phyloP scores from a whole-genome alignment of 1,140 invertebrate genomes.

The Pemphigus obesinymphae region DNA sequence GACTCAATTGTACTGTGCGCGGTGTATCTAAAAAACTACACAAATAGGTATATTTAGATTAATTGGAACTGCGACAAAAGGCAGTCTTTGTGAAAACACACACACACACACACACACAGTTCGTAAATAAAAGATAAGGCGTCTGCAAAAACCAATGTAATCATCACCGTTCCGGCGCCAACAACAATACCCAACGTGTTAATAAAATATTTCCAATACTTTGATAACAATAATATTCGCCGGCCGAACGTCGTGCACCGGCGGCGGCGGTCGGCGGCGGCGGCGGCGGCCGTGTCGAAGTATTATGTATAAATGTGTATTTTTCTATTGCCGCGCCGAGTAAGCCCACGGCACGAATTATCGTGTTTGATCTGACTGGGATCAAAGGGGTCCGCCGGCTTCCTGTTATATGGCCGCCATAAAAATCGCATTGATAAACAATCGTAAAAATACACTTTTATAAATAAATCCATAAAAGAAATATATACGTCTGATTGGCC shows the following conservation, averaged over 20 bases:
- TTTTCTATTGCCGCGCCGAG: not conserved
- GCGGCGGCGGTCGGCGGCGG: not conserved
- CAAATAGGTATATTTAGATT: not conserved
- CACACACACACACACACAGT: too few species aligned
- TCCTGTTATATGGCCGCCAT: conserved; percentile 38
- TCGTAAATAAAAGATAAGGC: not conserved
- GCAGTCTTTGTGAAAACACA: not conserved
- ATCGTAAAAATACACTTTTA: conserved; percentile 41
- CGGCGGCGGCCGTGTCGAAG: not conserved
- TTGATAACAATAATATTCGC: not conserved
- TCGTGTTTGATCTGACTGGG: conserved; percentile 39
- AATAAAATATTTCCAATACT: not conserved
- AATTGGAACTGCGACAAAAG: not conserved
- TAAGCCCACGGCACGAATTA: conserved; percentile 36
- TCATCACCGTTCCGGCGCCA: not conserved
- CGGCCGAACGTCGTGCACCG: too few species aligned
- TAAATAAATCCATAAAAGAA: conserved; percentile 42
- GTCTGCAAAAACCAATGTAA: not conserved
- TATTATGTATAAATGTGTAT: not conserved
- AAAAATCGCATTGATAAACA: conserved; percentile 42
- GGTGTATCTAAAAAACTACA: not conserved
- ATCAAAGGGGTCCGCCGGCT: conserved; percentile 40
- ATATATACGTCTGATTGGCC: conserved; percentile 31
- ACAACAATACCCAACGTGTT: not conserved
- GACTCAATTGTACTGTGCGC: not conserved